Evolutionary conservation across 2,888 invertebrate species (phyloP).

Genomic region (Acanthosepion lycidas): DNA sequence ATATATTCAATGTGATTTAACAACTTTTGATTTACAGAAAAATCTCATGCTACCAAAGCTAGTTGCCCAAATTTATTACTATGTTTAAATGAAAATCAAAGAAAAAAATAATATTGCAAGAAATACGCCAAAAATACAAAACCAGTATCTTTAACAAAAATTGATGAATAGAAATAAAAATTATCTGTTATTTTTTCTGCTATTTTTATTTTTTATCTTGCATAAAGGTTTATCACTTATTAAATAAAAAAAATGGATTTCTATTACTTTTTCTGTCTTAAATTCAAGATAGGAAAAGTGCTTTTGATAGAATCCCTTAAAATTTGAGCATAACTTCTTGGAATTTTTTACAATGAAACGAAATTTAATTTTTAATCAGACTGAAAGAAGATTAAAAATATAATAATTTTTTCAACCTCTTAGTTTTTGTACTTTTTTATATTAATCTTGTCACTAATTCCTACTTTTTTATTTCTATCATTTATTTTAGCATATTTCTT

Average conservation of each 20-base stretch:
- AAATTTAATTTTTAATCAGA: not conserved
- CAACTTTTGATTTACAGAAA: no score
- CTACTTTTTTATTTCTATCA: not conserved
- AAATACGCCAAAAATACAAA: not conserved
- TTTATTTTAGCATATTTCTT: not conserved
- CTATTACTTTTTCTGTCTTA: not conserved
- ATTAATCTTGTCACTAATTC: not conserved
- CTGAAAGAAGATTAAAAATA: not conserved
- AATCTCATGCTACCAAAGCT: no score
- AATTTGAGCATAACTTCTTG: not conserved
- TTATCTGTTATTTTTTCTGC: not conserved
- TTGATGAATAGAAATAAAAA: not conserved
- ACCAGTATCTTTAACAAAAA: not conserved
- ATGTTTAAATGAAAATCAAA: no score
- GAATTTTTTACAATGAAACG: not conserved
- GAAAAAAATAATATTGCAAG: not conserved
- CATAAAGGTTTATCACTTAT: not conserved
- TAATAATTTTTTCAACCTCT: not conserved
- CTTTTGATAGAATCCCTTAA: no score
- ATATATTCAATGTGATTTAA: no score
- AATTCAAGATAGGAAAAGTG: no score
- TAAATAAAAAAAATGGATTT: not conserved
- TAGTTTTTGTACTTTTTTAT: not conserved
- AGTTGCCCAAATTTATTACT: no score
- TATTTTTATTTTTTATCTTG: not conserved